These are phyloP conservation scores for Drosophila pseudotalamancana DNA, from an alignment of 2,888 invertebrate genomes.

Conservation along the genomic window DNA sequence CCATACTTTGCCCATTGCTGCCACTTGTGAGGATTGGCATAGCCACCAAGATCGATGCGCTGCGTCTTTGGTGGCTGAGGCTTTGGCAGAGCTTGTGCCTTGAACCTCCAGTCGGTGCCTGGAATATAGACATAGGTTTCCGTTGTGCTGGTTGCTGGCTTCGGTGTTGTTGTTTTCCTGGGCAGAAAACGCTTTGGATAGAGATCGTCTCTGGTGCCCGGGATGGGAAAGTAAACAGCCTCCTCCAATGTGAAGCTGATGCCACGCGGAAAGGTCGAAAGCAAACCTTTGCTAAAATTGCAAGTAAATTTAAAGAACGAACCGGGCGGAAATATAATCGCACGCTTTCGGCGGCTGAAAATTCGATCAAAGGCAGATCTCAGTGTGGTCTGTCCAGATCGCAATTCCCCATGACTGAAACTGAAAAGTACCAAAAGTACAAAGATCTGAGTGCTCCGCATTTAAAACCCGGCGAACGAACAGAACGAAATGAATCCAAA, in stretches of 20 bases:
- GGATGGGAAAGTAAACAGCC: conserved; percentile 79
- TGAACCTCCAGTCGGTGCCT: conserved; percentile 75
- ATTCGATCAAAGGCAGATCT: conserved; percentile 29
- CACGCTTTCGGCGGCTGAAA: conserved; percentile 75
- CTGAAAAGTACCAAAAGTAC: conserved; percentile 32
- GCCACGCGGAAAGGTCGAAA: conserved; percentile 77
- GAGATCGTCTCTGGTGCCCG: conserved; percentile 70
- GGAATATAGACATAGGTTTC: conserved; percentile 72
- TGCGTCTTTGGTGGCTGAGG: conserved; percentile 52
- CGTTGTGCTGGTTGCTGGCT: conserved; percentile 48
- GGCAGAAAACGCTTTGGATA: conserved; percentile 74
- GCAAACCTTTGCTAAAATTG: conserved; percentile 65
- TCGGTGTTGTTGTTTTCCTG: conserved; percentile 65
- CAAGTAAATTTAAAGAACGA: conserved; percentile 77
- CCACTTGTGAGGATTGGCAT: conserved; percentile 65
- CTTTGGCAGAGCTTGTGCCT: conserved; percentile 66
- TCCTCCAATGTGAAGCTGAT: conserved; percentile 73
- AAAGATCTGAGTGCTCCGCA: conserved; percentile 42
- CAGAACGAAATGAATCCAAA: conserved; percentile 24
- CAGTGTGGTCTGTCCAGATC: conserved; percentile 13
- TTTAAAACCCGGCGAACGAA: conserved; percentile 20
- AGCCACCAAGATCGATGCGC: conserved; percentile 57
- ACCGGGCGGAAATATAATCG: conserved; percentile 78
- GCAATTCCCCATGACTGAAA: conserved; percentile 6
- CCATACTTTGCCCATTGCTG: conserved; percentile 62